Evolutionary conservation across 1,140 invertebrate genomes (phyloP).

Genomic region (Copidosoma floridanum): DNA sequence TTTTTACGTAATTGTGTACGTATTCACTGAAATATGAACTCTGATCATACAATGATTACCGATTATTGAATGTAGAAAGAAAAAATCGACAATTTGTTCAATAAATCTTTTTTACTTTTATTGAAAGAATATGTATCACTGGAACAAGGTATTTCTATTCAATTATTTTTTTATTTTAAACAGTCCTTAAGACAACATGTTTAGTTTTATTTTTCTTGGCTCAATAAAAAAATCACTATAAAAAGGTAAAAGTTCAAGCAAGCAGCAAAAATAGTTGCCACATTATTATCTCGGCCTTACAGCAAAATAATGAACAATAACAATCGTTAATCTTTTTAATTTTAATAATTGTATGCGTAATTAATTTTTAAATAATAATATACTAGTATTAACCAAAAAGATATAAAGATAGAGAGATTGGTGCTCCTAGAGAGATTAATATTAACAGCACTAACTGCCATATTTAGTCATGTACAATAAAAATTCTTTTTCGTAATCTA

Average conservation of each 20-base stretch:
- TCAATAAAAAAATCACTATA: constrained; percentile 24
- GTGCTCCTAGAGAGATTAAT: constrained; percentile 46
- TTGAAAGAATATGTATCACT: constrained; percentile 10
- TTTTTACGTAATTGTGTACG: constrained; percentile 19
- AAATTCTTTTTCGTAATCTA: constrained; percentile 44
- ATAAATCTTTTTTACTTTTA: constrained; percentile 26
- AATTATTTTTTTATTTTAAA: constrained; percentile 8
- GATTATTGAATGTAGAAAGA: constrained; percentile 18
- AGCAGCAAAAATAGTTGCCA: constrained; percentile 18
- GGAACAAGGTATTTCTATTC: not conserved
- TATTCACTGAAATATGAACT: constrained; percentile 14
- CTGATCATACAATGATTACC: constrained; percentile 1
- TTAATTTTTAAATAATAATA: constrained; percentile 32
- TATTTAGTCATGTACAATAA: constrained; percentile 45
- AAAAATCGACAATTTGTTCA: constrained; percentile 19
- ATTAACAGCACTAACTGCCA: constrained; percentile 53
- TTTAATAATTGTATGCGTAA: constrained; percentile 34
- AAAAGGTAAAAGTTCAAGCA: constrained; percentile 16
- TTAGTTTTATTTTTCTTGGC: no score
- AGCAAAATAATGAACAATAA: constrained; percentile 41
- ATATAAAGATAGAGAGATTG: constrained; percentile 49
- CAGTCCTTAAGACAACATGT: constrained; percentile 17
- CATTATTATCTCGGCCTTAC: constrained; percentile 6
- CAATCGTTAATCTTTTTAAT: constrained; percentile 55
- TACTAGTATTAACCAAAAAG: constrained; percentile 23